These are phyloP conservation scores for Hirtodrosophila confusa DNA, from an alignment of 2,888 invertebrate species.

Conservation along the genomic window DNA sequence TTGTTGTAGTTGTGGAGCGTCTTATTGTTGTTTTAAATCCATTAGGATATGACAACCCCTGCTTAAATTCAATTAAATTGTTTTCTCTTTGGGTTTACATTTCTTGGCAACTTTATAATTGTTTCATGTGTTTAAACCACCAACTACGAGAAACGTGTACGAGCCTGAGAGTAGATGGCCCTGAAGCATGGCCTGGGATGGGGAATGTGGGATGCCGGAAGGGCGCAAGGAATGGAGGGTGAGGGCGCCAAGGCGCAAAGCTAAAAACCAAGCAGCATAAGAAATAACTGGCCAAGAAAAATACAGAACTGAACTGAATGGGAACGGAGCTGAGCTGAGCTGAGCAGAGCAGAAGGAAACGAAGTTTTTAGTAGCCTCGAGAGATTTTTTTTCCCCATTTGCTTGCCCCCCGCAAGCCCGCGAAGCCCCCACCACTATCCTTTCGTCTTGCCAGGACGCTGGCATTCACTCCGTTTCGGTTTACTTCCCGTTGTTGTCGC, in stretches of 20 bases:
- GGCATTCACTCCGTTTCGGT: constrained; percentile 42
- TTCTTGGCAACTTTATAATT: constrained; percentile 77
- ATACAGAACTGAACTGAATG: constrained; percentile 28
- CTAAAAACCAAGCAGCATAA: constrained; percentile 72
- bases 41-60: constrained; percentile 80
- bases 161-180: constrained; percentile 18
- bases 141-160: constrained; percentile 50
- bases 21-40: constrained; percentile 74
- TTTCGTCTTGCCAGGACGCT: constrained; percentile 24
- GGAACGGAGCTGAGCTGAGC: constrained; percentile 32
- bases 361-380: constrained; percentile 77
- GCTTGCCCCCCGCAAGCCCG: constrained; percentile 12
- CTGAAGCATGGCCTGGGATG: constrained; percentile 12
- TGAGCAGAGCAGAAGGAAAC: constrained; percentile 22
- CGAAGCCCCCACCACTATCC: constrained; percentile 8
- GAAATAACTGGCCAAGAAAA: constrained; percentile 73
- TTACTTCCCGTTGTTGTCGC: constrained; percentile 38
- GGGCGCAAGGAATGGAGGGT: constrained; percentile 13
- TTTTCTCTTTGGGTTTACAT: constrained; percentile 79
- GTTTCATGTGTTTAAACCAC: constrained; percentile 79
- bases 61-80: constrained; percentile 79
- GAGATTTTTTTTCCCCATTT: constrained; percentile 67
- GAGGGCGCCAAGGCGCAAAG: constrained; percentile 63
- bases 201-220: not conserved
- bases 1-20: constrained; percentile 30